Percentiles rank a stretch among this genome's conserved stretches.
Conservation (phyloP, 2,113 vertebrate species). For the Patagioenas fasciata region DNA sequence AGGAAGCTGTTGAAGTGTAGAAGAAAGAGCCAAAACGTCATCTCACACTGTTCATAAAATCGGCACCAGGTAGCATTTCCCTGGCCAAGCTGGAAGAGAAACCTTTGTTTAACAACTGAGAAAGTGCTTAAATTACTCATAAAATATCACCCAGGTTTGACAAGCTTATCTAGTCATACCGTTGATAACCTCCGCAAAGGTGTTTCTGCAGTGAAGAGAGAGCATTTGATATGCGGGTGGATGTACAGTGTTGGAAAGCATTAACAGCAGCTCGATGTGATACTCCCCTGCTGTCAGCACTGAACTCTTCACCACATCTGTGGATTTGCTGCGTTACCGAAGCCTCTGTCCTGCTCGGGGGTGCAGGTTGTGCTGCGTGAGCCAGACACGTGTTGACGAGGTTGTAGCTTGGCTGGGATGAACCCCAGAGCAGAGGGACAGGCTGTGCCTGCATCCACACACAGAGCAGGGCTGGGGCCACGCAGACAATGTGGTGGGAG, state of each 20-base stretch:
- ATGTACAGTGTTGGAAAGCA: background rate
- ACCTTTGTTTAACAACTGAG: constrained; percentile 3
- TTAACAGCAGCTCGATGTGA: background rate
- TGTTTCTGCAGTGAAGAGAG: background rate
- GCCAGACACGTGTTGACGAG: background rate
- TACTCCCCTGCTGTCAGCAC: background rate
- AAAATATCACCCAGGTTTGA: background rate
- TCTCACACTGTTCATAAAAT: background rate
- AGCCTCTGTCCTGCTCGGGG: background rate
- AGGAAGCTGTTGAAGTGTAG: constrained; percentile 11
- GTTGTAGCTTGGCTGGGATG: background rate
- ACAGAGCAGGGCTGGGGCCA: background rate
- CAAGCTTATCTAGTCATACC: background rate
- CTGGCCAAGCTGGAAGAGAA: background rate
- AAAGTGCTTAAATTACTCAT: background rate
- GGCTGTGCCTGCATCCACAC: fast-evolving
- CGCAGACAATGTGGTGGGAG: fast-evolving
- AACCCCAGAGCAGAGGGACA: background rate
- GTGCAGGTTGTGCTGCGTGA: background rate
- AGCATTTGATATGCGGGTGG: background rate
- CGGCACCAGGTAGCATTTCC: background rate
- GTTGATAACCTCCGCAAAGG: background rate
- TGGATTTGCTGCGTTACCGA: background rate
- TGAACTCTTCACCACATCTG: background rate
- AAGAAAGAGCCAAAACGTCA: background rate